A percentile compares a stretch with the other conserved stretches of the same genome.
These are phyloP conservation scores for Campaea margaritaria DNA, from an alignment of 2,888 invertebrate genomes.

Conservation along the genomic window DNA sequence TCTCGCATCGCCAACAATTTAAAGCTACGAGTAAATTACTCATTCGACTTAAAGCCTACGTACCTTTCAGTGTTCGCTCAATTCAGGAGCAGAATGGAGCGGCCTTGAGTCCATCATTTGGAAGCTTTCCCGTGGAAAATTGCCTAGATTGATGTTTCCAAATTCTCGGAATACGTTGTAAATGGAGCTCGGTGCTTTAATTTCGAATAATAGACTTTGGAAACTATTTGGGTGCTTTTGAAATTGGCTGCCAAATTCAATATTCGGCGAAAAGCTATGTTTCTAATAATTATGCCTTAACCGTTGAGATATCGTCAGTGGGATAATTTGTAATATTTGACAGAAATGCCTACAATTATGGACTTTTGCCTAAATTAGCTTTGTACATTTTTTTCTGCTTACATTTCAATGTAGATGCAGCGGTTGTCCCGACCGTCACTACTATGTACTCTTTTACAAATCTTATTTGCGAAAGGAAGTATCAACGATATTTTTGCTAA, in stretches of 20 bases:
- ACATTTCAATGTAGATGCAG: no score
- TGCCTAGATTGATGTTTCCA: constrained; percentile 7
- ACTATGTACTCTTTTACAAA: no score
- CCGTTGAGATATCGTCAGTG: no score
- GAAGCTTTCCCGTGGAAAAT: constrained; percentile 8
- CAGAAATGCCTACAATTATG: no score
- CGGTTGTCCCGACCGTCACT: no score
- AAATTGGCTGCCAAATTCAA: constrained; percentile 3
- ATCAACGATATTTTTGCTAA: no score
- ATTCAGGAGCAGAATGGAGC: constrained; percentile 7
- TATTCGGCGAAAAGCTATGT: constrained; percentile 2
- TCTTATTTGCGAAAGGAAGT: no score
- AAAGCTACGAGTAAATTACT: no score
- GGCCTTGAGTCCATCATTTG: constrained; percentile 14
- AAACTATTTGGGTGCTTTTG: constrained; percentile 4
- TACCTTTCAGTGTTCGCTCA: constrained; percentile 7
- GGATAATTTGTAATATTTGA: no score
- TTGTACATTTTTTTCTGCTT: no score
- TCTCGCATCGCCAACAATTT: no score
- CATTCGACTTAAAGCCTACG: constrained; percentile 4
- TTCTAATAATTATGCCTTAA: background rate
- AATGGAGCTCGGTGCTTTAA: constrained; percentile 7
- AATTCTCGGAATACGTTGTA: constrained; percentile 12
- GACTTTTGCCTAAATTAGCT: no score
- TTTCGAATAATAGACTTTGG: constrained; percentile 4